These are phyloP conservation scores for Ptychoptera contaminata DNA, from an alignment of 2,888 invertebrate genomes.

Conservation along the genomic window DNA sequence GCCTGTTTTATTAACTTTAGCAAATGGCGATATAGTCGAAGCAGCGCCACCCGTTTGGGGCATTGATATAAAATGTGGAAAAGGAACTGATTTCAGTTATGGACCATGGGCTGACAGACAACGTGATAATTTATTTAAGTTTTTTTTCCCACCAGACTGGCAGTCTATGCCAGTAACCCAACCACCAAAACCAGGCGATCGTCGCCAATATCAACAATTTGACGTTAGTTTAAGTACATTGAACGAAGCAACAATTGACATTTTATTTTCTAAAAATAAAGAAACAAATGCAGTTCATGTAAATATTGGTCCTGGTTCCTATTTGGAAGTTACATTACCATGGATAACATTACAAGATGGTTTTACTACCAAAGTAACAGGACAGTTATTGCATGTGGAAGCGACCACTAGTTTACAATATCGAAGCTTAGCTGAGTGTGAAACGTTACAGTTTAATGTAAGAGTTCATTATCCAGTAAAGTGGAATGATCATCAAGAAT, in stretches of 20 bases:
- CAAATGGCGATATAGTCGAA: constrained; percentile 86
- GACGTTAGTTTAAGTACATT: constrained; percentile 82
- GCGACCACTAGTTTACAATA: constrained; percentile 91
- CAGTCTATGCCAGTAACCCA: constrained; percentile 64
- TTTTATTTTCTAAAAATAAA: constrained; percentile 80
- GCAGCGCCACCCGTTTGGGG: constrained; percentile 92
- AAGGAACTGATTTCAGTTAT: constrained; percentile 87
- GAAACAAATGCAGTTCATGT: constrained; percentile 96
- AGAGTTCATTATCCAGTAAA: constrained; percentile 66
- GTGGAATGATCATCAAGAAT: constrained; percentile 95
- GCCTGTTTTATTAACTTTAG: constrained; percentile 74
- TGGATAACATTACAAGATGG: constrained; percentile 83
- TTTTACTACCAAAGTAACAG: constrained; percentile 79
- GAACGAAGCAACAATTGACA: constrained; percentile 87
- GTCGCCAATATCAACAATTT: constrained; percentile 77
- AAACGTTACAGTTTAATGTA: constrained; percentile 84
- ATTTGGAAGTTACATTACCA: constrained; percentile 89
- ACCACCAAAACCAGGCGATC: constrained; percentile 72
- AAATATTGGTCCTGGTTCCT: constrained; percentile 88
- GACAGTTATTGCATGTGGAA: constrained; percentile 85
- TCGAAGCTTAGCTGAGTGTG: constrained; percentile 82
- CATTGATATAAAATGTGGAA: constrained; percentile 87
- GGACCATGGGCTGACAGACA: constrained; percentile 99
- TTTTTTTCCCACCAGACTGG: constrained; percentile 87
- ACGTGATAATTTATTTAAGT: constrained; percentile 84